phyloP scores from a whole-genome alignment of 2,797 vertebrate species.

The Pelobates cultripes region DNA sequence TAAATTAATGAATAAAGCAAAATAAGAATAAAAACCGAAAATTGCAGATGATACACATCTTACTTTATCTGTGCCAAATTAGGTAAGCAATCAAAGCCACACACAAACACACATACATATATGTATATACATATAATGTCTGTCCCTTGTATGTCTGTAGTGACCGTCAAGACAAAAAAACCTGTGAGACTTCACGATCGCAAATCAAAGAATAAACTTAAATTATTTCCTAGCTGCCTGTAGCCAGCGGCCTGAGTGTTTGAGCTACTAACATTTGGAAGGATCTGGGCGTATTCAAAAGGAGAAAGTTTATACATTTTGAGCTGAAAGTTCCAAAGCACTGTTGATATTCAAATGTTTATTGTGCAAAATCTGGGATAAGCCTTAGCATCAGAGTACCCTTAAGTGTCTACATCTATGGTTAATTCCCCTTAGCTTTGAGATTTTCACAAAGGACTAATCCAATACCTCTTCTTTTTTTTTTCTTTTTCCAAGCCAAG shows the following conservation, averaged over 20 bases:
- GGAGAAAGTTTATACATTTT: slow-evolving; percentile 99
- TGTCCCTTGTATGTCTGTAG: slow-evolving; percentile 15
- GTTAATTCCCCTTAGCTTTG: slow-evolving; percentile 99
- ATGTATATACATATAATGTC: no score
- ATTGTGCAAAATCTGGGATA: slow-evolving; percentile 99
- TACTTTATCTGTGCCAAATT: slow-evolving; percentile 44
- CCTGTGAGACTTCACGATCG: slow-evolving; percentile 13
- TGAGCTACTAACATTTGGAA: slow-evolving; percentile 81
- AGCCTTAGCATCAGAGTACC: slow-evolving; percentile 98
- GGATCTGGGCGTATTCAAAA: slow-evolving; percentile 89
- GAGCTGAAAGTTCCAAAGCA: slow-evolving; percentile 99
- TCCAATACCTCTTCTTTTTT: slow-evolving; percentile 98
- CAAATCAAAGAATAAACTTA: slow-evolving; percentile 59
- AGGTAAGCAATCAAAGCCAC: slow-evolving; percentile 31
- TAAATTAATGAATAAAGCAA: no score
- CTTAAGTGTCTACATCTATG: slow-evolving; percentile 99
- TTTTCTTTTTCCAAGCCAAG: slow-evolving; percentile 91
- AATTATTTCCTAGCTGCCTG: slow-evolving; percentile 67
- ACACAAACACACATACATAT: slow-evolving; percentile 27
- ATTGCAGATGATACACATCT: slow-evolving; percentile 45
- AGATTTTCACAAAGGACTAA: slow-evolving; percentile 96
- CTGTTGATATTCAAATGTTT: slow-evolving; percentile 99
- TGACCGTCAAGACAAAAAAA: slow-evolving; percentile 13
- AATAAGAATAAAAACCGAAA: slow-evolving; percentile 3
- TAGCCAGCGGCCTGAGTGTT: slow-evolving; percentile 72